phyloP scores from a whole-genome alignment of 2,113 vertebrate genomes.

The Rhizomys pruinosus region DNA sequence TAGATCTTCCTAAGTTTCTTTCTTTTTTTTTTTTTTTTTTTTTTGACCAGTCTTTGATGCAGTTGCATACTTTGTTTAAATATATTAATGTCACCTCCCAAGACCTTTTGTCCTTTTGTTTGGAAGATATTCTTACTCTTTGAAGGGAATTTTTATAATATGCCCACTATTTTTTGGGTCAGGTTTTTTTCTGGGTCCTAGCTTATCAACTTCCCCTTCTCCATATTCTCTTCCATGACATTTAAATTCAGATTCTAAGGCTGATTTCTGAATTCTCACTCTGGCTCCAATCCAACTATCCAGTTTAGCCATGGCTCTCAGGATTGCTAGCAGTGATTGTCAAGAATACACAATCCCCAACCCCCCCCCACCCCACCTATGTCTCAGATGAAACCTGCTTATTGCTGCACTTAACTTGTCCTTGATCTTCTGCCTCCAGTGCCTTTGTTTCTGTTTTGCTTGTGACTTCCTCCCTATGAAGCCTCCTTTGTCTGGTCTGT shows the following conservation, averaged over 20 bases:
- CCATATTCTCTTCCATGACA: neutral
- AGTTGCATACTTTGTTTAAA: constrained; percentile 17
- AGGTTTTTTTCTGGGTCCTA: neutral
- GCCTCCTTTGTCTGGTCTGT: constrained; percentile 4
- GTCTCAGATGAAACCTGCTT: constrained; percentile 10
- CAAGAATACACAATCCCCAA: neutral
- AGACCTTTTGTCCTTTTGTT: neutral
- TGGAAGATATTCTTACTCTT: constrained; percentile 16
- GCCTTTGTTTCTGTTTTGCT: constrained; percentile 41
- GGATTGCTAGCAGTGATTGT: neutral
- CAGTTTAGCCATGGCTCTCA: neutral
- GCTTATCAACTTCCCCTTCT: neutral
- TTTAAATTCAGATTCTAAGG: constrained; percentile 54
- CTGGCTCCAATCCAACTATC: neutral
- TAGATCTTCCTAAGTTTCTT: constrained; percentile 23
- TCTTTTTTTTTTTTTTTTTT: constrained; percentile 42
- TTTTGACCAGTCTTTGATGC: neutral
- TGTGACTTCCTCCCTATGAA: neutral
- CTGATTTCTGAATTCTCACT: constrained; percentile 32
- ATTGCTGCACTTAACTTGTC: neutral
- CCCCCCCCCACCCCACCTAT: neutral
- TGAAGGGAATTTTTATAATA: neutral
- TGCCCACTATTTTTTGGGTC: constrained; percentile 16
- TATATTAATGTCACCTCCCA: neutral
- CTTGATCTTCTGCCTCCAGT: constrained; percentile 29